Percentiles rank a stretch among this genome's conserved stretches.
Evolutionary conservation across 2,113 vertebrate species (phyloP).

Genomic region (Podocnemis expansa): DNA sequence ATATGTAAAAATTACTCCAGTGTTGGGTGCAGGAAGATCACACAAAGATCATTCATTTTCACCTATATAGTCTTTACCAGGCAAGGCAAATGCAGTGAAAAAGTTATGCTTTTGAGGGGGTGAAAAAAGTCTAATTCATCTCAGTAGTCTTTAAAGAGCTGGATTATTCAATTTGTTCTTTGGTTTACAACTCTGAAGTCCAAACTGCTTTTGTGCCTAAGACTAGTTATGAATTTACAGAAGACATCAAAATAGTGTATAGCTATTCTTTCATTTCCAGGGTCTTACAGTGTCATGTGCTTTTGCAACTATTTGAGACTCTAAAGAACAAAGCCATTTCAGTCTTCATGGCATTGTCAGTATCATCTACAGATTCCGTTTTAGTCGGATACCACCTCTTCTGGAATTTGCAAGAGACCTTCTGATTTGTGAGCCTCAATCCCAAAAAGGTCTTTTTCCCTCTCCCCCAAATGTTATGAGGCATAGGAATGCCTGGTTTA

Average conservation of each 20-base stretch:
- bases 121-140: not conserved
- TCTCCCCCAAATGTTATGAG: not conserved
- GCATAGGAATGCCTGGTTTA: not conserved
- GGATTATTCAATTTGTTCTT: not conserved
- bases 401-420: not conserved
- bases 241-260: not conserved
- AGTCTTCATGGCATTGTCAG: not conserved
- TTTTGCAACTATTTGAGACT: not conserved
- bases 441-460: not conserved
- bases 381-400: not conserved
- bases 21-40: not conserved
- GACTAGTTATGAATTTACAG: not conserved
- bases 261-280: not conserved
- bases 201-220: not conserved
- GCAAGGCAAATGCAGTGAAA: not conserved
- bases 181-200: not conserved
- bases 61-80: not conserved
- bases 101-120: not conserved
- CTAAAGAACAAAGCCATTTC: not conserved
- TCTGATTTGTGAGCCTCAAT: not conserved
- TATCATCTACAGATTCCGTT: not conserved
- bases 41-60: not conserved
- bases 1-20: not conserved
- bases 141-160: not conserved
- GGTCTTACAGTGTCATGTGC: not conserved